Conservation (phyloP, 2,113 vertebrate species). For the Halcyon malimbica region DNA sequence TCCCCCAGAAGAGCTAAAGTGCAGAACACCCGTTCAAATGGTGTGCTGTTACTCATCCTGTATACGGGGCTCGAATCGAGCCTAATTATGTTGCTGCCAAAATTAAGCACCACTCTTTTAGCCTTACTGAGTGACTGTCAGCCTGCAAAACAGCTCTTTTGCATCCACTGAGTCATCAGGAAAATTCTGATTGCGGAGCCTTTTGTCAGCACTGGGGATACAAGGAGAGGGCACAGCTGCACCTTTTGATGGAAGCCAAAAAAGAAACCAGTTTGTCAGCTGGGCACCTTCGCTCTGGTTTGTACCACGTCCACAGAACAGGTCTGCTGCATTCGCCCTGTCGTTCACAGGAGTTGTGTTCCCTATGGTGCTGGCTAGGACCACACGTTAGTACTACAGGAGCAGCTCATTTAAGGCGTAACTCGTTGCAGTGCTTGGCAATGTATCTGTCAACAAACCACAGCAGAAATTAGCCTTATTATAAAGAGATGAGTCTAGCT, state of each 20-base stretch:
- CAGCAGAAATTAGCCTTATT: not conserved
- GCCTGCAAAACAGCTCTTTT: not conserved
- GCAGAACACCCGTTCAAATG: not conserved
- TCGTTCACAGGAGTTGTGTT: not conserved
- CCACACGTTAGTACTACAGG: not conserved
- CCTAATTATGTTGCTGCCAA: slow-evolving; percentile 36
- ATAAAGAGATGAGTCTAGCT: not conserved
- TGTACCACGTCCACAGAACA: fast-evolving
- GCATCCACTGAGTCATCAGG: slow-evolving; percentile 49
- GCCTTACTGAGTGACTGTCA: not conserved
- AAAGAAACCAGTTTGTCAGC: not conserved
- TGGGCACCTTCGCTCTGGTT: not conserved
- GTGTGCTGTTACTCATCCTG: slow-evolving; percentile 37
- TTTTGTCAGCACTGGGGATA: not conserved
- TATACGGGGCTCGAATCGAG: not conserved
- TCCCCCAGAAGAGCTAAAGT: not conserved
- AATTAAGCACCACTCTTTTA: slow-evolving; percentile 52
- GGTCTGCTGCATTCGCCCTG: not conserved
- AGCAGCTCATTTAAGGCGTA: not conserved
- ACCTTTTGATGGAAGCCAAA: not conserved
- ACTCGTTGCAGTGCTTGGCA: not conserved
- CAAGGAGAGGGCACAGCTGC: slow-evolving; percentile 15
- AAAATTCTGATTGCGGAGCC: not conserved
- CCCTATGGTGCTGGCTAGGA: not conserved
- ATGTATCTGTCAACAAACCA: not conserved